phyloP scores from a whole-genome alignment of 2,888 invertebrate genomes.

The Monopis laevigella region DNA sequence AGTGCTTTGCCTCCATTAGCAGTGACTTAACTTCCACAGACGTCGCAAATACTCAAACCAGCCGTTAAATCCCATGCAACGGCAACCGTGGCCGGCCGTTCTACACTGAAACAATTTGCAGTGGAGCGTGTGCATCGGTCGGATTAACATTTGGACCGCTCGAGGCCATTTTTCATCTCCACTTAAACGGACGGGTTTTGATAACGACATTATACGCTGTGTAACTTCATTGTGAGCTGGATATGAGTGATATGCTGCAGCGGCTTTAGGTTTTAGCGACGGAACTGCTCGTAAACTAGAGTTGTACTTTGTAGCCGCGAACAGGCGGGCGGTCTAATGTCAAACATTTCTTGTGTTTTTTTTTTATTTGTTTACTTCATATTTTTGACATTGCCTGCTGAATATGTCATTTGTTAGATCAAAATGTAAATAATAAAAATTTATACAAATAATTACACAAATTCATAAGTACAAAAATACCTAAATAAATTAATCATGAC shows the following conservation, averaged over 20 bases:
- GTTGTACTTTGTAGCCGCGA: too few relatives aligned
- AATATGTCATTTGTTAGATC: too few relatives aligned
- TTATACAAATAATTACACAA: too few relatives aligned
- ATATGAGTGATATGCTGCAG: slow-evolving; percentile 24
- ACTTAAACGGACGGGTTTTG: slow-evolving; percentile 19
- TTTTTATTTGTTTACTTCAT: too few relatives aligned
- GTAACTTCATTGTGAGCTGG: slow-evolving; percentile 26
- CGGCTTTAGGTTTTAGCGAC: slow-evolving; percentile 18
- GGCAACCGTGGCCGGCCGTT: slow-evolving; percentile 19
- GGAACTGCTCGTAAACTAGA: too few relatives aligned
- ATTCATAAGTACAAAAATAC: too few relatives aligned
- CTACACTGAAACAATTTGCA: slow-evolving; percentile 33
- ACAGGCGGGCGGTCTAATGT: too few relatives aligned
- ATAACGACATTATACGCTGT: slow-evolving; percentile 25
- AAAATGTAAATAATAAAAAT: too few relatives aligned
- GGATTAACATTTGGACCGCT: slow-evolving; percentile 26
- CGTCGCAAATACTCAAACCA: slow-evolving; percentile 13
- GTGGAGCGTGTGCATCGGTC: slow-evolving; percentile 18
- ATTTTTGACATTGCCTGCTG: too few relatives aligned
- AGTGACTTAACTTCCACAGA: slow-evolving; percentile 7
- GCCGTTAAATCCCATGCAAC: slow-evolving; percentile 27
- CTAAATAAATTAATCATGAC: too few relatives aligned
- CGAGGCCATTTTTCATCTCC: slow-evolving; percentile 33
- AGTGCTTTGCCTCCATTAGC: slow-evolving; percentile 3
- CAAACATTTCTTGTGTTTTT: too few relatives aligned